Base-by-base conservation (phyloP, 35 echinoderm and acorn worm genomes). In the Heliocidaris tuberculata region DNA sequence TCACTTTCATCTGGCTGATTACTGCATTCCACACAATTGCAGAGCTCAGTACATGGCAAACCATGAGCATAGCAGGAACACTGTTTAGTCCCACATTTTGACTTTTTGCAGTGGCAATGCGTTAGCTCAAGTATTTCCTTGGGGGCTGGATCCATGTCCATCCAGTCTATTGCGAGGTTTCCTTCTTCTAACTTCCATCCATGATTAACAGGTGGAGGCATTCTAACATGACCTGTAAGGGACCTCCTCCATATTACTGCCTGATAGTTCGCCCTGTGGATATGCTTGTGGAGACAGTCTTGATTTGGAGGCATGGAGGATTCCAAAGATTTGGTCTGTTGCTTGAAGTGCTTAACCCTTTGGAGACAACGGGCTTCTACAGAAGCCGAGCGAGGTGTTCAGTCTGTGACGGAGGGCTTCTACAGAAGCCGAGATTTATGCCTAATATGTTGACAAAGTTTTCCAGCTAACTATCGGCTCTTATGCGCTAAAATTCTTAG, bases 151-250 rank as follows among this genome's bases (percentile, higher is more conserved):
- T 59, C 59, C n/a, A 85, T 59, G 31, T 90, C 85, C 97, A 96
- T 95, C 97, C 95, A 97, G 92, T 97, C 97, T 32, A 96, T 96
- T 31, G 31, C 91, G 19, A 97, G 95, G 15, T 61, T 52, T 50
- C 16, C 89, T 27, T 89, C 88, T 90, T 90, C 88, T 32, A 90
- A 35, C 48, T 91, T 32, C 89, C 89, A 91, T 32, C 89, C 89
- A 91, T 91, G 89, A 35, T 49, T 91, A 1, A 49, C 48, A 31
- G 89, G 17, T 47, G 89, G 21, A 24, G 89, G 89, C 2, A 91
- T 91, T n/a, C 6, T 24, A 21, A 91, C 32, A 49, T 31, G 21
- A 7, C 89, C 89, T 48, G 6, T 91, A n/a, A 48, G 89, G 7
- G 9, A 91, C 48, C 35, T 91, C 48, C 89, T 32, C 89, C 89